Evolutionary conservation across 2,888 invertebrate genomes (phyloP).

Genomic region (Drosophila hamatofila): DNA sequence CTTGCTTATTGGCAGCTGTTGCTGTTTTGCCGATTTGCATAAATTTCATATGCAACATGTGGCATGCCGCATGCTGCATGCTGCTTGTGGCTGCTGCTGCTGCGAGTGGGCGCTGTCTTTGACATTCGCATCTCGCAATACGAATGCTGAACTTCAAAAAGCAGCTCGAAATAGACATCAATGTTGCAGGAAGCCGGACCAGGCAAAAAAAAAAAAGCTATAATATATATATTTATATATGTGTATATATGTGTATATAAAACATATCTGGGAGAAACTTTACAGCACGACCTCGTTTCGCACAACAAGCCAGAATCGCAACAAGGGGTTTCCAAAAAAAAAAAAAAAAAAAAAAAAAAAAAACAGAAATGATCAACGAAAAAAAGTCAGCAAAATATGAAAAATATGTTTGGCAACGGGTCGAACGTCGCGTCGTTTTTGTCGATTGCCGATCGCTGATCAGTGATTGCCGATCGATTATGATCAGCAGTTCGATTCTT

Average conservation of each 20-base stretch:
- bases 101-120: constrained; percentile 69
- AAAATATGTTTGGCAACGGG: constrained; percentile 77
- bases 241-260: not conserved
- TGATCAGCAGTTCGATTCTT: constrained; percentile 66
- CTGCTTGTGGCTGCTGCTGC: too few relatives aligned
- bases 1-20: constrained; percentile 76
- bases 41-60: constrained; percentile 79
- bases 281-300: constrained; percentile 61
- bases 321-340: constrained; percentile 11
- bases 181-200: constrained; percentile 50
- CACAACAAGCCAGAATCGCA: constrained; percentile 22
- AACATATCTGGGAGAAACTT: constrained; percentile 57
- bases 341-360: constrained; percentile 1
- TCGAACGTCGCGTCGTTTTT: constrained; percentile 28
- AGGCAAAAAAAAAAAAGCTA: constrained; percentile 1
- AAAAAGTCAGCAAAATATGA: constrained; percentile 37
- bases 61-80: constrained; percentile 10
- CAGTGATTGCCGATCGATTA: constrained; percentile 72
- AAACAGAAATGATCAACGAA: too few relatives aligned
- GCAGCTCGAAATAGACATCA: constrained; percentile 67
- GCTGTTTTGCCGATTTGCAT: constrained; percentile 64
- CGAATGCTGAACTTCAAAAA: constrained; percentile 57
- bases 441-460: constrained; percentile 34
- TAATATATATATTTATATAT: constrained; percentile 20
- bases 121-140: constrained; percentile 53